Evolutionary conservation across 2,797 vertebrate genomes (phyloP).

Genomic region (Hoplostethus atlanticus): DNA sequence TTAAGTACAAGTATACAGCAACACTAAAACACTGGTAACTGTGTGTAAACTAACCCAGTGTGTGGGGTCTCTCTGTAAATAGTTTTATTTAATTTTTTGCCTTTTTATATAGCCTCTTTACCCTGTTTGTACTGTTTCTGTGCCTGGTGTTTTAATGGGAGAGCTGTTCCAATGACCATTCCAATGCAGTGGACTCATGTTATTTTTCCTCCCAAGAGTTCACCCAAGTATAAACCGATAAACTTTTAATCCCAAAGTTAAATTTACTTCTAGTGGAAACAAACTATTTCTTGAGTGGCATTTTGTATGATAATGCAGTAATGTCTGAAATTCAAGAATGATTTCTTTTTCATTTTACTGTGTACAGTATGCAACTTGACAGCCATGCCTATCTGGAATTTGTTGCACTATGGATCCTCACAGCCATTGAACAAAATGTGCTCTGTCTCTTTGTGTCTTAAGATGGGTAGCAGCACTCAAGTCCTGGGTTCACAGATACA

Average conservation of each 20-base stretch:
- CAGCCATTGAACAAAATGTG: slow-evolving; percentile 79
- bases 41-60: slow-evolving; percentile 63
- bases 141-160: slow-evolving; percentile 62
- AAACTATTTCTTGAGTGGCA: slow-evolving; percentile 41
- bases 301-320: slow-evolving; percentile 56
- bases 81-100: slow-evolving; percentile 75
- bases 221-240: slow-evolving; percentile 59
- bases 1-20: slow-evolving; percentile 53
- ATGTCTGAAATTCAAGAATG: not conserved
- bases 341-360: slow-evolving; percentile 20
- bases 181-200: slow-evolving; percentile 59
- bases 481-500: slow-evolving; percentile 58
- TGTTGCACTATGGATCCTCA: slow-evolving; percentile 77
- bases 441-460: slow-evolving; percentile 61
- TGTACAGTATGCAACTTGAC: slow-evolving; percentile 51
- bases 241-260: slow-evolving; percentile 52
- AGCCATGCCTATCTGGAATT: slow-evolving; percentile 58
- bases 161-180: slow-evolving; percentile 65
- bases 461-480: slow-evolving; percentile 42
- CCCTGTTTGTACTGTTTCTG: slow-evolving; percentile 59
- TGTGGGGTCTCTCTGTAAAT: slow-evolving; percentile 69
- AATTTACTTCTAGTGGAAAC: slow-evolving; percentile 33
- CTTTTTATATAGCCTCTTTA: slow-evolving; percentile 66
- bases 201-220: slow-evolving; percentile 60
- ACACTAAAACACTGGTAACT: slow-evolving; percentile 85